phyloP scores from a whole-genome alignment of 2,113 vertebrate species.

The Rhombomys opimus region DNA sequence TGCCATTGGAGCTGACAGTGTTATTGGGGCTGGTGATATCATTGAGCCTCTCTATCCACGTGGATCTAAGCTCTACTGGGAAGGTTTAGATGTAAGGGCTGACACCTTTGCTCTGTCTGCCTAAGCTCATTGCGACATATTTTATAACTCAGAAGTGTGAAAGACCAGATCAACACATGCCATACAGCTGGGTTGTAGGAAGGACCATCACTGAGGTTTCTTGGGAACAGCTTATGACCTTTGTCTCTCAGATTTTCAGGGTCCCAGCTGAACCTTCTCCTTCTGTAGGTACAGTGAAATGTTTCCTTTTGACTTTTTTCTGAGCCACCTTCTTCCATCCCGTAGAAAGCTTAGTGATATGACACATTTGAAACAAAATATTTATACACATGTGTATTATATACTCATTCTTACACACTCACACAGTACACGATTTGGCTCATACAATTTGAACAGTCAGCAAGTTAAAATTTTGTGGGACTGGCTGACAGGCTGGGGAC shows the following conservation, averaged over 20 bases:
- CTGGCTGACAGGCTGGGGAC: no score
- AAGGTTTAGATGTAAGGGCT: background rate
- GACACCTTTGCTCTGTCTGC: background rate
- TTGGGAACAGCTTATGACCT: rapidly evolving
- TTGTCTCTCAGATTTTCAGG: background rate
- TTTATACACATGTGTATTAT: no score
- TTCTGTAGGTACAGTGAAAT: background rate
- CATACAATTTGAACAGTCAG: background rate
- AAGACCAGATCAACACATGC: background rate
- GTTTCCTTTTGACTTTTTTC: background rate
- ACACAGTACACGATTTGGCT: background rate
- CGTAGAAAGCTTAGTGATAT: background rate
- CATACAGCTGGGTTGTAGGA: no score
- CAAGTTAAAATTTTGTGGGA: background rate
- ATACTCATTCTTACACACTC: background rate
- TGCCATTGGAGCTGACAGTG: no score
- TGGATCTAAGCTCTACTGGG: background rate
- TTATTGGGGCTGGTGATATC: no score
- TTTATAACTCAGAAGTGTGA: background rate
- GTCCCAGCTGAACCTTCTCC: background rate
- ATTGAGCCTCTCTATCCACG: background rate
- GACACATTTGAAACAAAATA: background rate
- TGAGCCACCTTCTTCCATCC: background rate
- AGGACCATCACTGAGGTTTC: rapidly evolving
- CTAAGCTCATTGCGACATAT: background rate